Percentiles rank a stretch among this genome's conserved stretches.
Evolutionary conservation across 2,888 invertebrate species (phyloP).

Genomic region (Sesia apiformis): DNA sequence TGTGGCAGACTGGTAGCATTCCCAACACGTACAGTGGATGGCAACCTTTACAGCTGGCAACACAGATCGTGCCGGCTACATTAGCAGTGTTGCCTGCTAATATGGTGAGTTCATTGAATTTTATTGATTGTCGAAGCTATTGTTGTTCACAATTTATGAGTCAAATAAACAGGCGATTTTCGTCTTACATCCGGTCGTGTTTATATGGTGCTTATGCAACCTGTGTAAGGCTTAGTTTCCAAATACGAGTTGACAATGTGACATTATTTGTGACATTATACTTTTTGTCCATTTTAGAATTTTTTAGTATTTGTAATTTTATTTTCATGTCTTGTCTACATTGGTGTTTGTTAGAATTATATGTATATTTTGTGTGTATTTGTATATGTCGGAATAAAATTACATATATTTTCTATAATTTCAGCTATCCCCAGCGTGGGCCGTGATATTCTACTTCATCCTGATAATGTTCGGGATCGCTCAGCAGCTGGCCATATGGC

Average conservation of each 20-base stretch:
- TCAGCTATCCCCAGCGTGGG: constrained; percentile 90
- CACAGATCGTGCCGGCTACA: constrained; percentile 92
- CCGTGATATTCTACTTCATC: constrained; percentile 88
- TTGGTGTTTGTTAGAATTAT: no score
- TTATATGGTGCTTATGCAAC: no score
- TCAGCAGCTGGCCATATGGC: constrained; percentile 93
- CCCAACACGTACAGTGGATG: constrained; percentile 81
- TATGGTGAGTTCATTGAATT: constrained; percentile 28
- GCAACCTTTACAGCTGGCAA: constrained; percentile 87
- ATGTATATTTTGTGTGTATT: no score
- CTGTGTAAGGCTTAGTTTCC: no score
- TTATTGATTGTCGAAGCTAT: not conserved
- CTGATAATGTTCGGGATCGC: constrained; percentile 90
- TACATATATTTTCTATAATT: constrained; percentile 8
- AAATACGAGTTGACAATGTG: not conserved
- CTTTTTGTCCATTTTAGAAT: no score
- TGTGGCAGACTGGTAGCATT: constrained; percentile 73
- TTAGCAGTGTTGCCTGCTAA: constrained; percentile 84
- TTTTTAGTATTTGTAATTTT: no score
- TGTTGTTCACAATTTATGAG: no score
- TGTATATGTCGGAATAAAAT: no score
- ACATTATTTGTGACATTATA: no score
- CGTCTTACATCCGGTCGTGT: no score
- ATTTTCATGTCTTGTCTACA: no score
- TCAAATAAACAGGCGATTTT: no score